Conservation (phyloP, 1,140 invertebrate genomes). For the Temnothorax longispinosus region DNA sequence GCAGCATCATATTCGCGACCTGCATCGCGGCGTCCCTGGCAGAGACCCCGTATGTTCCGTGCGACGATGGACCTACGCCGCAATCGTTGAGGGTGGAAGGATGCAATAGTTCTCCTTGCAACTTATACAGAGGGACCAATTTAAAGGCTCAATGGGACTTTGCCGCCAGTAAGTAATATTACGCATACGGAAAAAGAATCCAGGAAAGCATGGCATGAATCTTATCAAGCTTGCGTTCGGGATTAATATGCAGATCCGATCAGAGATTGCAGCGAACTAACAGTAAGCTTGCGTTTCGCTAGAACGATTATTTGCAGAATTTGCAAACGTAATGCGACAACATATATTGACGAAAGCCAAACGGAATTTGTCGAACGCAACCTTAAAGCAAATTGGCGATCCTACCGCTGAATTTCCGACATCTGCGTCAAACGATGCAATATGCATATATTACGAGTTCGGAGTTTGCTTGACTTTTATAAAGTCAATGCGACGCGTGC, state of each 20-base stretch:
- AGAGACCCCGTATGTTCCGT: conserved; percentile 56
- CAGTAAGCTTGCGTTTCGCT: neutral
- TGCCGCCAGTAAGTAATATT: conserved; percentile 67
- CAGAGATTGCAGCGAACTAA: neutral
- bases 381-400: neutral
- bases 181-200: neutral
- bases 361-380: neutral
- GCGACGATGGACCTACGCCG: conserved; percentile 56
- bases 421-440: neutral
- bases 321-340: neutral
- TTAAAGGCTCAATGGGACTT: conserved; percentile 72
- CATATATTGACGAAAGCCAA: neutral
- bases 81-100: conserved; percentile 58
- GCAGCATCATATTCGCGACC: conserved; percentile 58
- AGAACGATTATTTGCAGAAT: neutral
- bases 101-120: conserved; percentile 70
- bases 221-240: neutral
- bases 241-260: neutral
- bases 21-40: conserved; percentile 68
- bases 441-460: too few relatives aligned
- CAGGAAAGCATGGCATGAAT: too few relatives aligned
- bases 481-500: neutral
- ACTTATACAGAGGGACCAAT: conserved; percentile 58
- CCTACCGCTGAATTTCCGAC: neutral
- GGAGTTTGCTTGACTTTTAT: neutral